Conservation (phyloP, 1,140 invertebrate genomes). For the Zaprionus camerounensis region DNA sequence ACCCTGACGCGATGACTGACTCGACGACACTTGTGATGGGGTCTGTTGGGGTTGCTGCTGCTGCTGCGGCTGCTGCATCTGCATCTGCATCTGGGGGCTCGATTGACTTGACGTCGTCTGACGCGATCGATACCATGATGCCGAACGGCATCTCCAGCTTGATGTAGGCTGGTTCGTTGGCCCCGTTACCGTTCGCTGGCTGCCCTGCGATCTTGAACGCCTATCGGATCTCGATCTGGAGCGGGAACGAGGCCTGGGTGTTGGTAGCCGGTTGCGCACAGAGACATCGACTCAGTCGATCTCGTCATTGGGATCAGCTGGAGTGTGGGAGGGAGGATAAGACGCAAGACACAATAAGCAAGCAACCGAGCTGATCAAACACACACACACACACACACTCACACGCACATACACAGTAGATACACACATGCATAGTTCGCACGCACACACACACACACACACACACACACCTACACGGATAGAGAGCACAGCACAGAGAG, state of each 20-base stretch:
- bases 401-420: not conserved
- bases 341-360: conserved; percentile 45
- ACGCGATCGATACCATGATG: not conserved
- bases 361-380: conserved; percentile 8
- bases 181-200: not conserved
- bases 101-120: not conserved
- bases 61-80: not conserved
- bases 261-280: conserved; percentile 23
- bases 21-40: too few species aligned
- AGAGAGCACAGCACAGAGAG: not conserved
- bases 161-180: not conserved
- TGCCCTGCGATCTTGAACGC: not conserved
- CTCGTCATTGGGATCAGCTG: conserved; percentile 30
- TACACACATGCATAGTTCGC: not conserved
- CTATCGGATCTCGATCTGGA: not conserved
- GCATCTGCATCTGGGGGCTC: not conserved
- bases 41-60: not conserved
- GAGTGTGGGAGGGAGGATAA: conserved; percentile 34
- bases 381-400: conserved; percentile 3
- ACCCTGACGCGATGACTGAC: not conserved
- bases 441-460: not conserved
- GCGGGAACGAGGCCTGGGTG: conserved; percentile 5
- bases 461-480: not conserved
- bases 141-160: not conserved
- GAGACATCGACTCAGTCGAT: conserved; percentile 36